These are phyloP conservation scores for Nothocercus julius DNA, from an alignment of 2,113 vertebrate species.

Conservation along the genomic window DNA sequence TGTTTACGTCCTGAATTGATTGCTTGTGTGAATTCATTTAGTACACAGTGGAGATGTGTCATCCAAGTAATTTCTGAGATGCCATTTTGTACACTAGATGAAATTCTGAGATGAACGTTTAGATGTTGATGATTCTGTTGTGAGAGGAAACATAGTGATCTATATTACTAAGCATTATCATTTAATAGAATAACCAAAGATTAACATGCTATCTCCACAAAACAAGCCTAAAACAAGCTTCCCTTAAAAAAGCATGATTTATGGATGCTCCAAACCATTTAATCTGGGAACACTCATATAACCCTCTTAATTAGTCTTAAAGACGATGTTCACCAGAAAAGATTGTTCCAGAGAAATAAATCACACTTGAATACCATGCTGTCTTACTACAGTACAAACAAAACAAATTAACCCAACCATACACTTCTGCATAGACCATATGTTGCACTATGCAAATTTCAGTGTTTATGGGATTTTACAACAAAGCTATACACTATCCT, in stretches of 20 bases:
- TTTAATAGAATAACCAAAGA: neutral
- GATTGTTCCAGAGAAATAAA: neutral
- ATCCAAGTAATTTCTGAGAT: constrained; percentile 3
- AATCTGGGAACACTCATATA: neutral
- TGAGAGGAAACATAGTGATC: neutral
- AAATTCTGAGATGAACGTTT: neutral
- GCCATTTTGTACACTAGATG: neutral
- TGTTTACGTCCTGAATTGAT: neutral
- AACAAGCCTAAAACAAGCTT: neutral
- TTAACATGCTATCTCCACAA: neutral
- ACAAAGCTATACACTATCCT: neutral
- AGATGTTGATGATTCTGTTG: neutral
- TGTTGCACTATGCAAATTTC: neutral
- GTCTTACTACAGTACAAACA: neutral
- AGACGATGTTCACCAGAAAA: neutral
- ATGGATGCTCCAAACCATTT: neutral
- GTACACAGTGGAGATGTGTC: neutral
- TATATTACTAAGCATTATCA: neutral
- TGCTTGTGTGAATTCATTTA: neutral
- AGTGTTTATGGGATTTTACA: neutral
- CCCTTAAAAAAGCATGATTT: neutral
- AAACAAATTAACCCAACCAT: neutral
- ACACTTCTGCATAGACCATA: neutral
- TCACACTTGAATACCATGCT: neutral
- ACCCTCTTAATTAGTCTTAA: neutral